Conservation (phyloP, 2,113 vertebrate genomes). For the Xenopus borealis region DNA sequence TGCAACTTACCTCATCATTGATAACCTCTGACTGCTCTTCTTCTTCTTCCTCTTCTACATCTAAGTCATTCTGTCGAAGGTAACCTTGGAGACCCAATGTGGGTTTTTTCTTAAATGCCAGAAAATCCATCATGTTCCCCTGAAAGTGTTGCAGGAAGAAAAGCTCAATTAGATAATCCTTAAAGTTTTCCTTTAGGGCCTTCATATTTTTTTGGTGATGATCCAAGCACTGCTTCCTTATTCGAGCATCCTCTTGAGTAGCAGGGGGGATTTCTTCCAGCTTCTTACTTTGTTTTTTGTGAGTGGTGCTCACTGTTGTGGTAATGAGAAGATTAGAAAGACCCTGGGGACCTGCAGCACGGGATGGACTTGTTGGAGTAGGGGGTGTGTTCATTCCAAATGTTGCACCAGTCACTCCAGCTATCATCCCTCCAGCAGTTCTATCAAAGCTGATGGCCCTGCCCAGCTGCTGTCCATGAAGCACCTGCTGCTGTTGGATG, state of each 20-base stretch:
- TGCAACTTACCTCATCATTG: conserved; percentile 88
- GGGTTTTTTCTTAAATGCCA: conserved; percentile 94
- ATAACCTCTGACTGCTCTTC: conserved; percentile 97
- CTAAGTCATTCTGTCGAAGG: conserved; percentile 90
- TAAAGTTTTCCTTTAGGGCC: conserved; percentile 82
- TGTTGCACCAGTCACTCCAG: conserved; percentile 70
- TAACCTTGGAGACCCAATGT: conserved; percentile 90
- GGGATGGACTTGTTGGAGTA: conserved; percentile 85
- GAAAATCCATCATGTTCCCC: conserved; percentile 98
- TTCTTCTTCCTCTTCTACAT: conserved; percentile 93
- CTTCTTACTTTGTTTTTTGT: conserved; percentile 83
- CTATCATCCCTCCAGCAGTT: conserved; percentile 69
- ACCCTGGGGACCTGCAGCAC: conserved; percentile 72
- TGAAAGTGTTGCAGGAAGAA: conserved; percentile 97
- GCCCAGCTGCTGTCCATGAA: conserved; percentile 61
- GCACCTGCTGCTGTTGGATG: conserved; percentile 71
- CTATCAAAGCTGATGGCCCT: conserved; percentile 79
- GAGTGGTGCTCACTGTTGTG: conserved; percentile 57
- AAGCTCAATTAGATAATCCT: conserved; percentile 88
- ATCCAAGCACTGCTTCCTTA: conserved; percentile 91
- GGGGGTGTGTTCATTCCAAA: conserved; percentile 82
- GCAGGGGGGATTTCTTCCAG: conserved; percentile 91
- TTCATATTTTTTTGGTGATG: conserved; percentile 90
- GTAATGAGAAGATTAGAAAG: conserved; percentile 75
- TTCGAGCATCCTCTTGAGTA: conserved; percentile 83